phyloP scores from a whole-genome alignment of 2,888 invertebrate species.

The Rhagonycha fulva region DNA sequence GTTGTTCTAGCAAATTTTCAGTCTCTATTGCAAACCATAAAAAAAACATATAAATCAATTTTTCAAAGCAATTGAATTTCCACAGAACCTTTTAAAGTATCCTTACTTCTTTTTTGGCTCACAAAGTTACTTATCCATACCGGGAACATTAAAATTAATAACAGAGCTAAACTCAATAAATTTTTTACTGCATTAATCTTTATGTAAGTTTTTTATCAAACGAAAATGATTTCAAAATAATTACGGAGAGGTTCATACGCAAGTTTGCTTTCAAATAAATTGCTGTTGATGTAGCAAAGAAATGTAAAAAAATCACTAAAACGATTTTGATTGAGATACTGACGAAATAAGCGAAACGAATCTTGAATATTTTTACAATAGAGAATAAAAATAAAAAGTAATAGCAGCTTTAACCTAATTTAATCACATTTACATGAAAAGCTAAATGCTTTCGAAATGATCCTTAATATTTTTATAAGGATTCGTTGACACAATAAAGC shows the following conservation, averaged over 20 bases:
- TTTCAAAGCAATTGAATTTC: not conserved
- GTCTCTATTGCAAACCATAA: not conserved
- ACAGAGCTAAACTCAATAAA: not conserved
- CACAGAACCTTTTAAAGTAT: not conserved
- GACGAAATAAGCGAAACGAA: not conserved
- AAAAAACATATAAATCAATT: not conserved
- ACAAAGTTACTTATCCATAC: not conserved
- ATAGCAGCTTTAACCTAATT: not conserved
- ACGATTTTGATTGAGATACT: not conserved
- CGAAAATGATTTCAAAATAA: not conserved
- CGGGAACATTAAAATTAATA: not conserved
- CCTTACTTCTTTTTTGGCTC: not conserved
- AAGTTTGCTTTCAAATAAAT: not conserved
- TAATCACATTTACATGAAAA: not conserved
- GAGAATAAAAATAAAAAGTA: not conserved
- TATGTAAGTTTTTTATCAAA: not conserved
- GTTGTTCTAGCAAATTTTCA: not conserved
- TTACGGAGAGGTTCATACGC: not conserved
- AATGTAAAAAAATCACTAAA: not conserved
- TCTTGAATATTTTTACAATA: not conserved
- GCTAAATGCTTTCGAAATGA: not conserved
- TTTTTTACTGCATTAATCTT: not conserved
- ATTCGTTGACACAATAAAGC: not conserved
- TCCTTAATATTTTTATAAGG: not conserved
- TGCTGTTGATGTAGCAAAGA: not conserved